Percentiles rank a stretch among this genome's conserved stretches.
Conservation (phyloP, 2,888 invertebrate species). For the Busseola fusca region DNA sequence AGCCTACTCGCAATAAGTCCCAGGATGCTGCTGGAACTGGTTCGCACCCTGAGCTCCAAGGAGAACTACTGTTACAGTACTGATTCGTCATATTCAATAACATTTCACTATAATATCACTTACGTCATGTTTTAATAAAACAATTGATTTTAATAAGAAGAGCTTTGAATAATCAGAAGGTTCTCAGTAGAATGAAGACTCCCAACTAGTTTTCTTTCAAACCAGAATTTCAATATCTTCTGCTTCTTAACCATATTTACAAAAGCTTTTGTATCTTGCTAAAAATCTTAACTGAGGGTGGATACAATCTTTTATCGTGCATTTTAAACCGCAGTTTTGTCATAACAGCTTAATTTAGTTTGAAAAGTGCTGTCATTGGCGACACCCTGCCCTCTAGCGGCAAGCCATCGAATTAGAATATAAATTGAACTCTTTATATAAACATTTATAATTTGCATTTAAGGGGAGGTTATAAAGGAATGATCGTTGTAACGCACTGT, state of each 20-base stretch:
- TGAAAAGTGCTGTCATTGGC: conserved; percentile 68
- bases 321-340: conserved; percentile 49
- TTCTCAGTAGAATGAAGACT: neutral
- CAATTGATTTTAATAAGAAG: neutral
- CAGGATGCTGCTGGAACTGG: too few relatives aligned
- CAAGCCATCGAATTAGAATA: conserved; percentile 84
- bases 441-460: conserved; percentile 86
- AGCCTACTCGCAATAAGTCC: too few relatives aligned
- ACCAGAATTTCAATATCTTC: conserved; percentile 20
- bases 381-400: conserved; percentile 76
- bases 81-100: neutral
- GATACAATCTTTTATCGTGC: conserved; percentile 50
- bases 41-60: too few relatives aligned
- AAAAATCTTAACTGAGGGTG: conserved; percentile 34
- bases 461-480: conserved; percentile 66
- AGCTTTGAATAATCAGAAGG: neutral
- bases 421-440: conserved; percentile 87
- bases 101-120: too few relatives aligned
- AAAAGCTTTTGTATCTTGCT: conserved; percentile 39
- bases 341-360: conserved; percentile 70
- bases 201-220: conserved; percentile 1
- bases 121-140: too few relatives aligned
- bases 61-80: too few relatives aligned
- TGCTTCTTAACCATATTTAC: conserved; percentile 22
- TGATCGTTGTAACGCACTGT: neutral